Base-by-base conservation (phyloP, 2,113 vertebrate species). In the Hippolais icterina region DNA sequence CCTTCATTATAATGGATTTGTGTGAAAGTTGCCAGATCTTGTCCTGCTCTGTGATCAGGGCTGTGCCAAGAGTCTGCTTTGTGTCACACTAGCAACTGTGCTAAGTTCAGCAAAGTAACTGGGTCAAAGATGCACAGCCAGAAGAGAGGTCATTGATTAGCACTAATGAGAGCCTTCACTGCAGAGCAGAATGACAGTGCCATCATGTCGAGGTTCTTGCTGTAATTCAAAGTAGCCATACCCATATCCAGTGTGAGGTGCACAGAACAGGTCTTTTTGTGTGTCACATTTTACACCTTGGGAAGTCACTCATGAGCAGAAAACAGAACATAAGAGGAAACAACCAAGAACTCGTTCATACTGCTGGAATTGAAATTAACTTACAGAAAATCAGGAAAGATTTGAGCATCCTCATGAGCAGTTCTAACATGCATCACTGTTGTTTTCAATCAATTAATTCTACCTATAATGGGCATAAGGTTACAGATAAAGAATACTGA, bases 21-120 rank as follows among this genome's bases (percentile, higher is more conserved):
- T 90, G 82, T 90, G 96, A 97, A 97, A 94, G 66, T 91, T 95
- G 90, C 96, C 96, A 97, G 96, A 95, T 74, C 82, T 94, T 87
- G 56, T 65, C 94, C 87, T 91, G 68, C 61, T 95, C 83, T 87
- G 78, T 92, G 83, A 92, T 94, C 86, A 81, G 61, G 70, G 64
- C 87, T 90, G 53, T 74, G 90, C 96, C 95, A 96, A 94, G 88
- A 93, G 65, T 65, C 96, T 97, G 97, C 84, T 96, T 97, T 97
- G 71, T 94, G 89, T 96, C 95, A 94, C 64, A 79, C 63, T 25
- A 82, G 92, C 75, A 94, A 96, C 81, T 52, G 78, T 54, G 49
- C 75, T 92, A 89, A 96, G 81, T 95, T 92, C 88, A 91, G 90
- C 88, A 88, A 86, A 95, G 91, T n/a, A 97, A 97, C 53, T 92